These are phyloP conservation scores for Stictocephala bisonia DNA, from an alignment of 2,888 invertebrate species.

Conservation along the genomic window DNA sequence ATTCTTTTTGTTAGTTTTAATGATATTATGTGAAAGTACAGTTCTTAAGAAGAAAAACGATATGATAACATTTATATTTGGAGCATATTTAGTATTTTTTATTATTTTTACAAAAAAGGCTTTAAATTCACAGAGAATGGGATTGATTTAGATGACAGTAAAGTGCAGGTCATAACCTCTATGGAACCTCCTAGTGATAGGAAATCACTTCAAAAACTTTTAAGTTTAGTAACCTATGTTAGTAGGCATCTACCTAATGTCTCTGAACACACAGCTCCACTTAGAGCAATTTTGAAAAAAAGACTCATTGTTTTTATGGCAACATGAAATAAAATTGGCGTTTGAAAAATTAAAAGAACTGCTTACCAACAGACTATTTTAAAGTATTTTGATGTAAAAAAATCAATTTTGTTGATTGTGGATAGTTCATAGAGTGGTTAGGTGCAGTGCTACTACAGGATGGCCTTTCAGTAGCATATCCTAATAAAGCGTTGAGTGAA, in stretches of 20 bases:
- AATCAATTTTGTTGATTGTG: background rate
- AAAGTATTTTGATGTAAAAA: constrained; percentile 25
- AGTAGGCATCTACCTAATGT: constrained; percentile 58
- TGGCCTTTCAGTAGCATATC: constrained; percentile 22
- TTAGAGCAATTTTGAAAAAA: constrained; percentile 54
- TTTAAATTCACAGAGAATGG: constrained; percentile 12
- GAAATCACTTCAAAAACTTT: constrained; percentile 57
- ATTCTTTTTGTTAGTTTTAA: too few relatives aligned
- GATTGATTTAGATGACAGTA: constrained; percentile 30
- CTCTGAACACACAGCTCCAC: constrained; percentile 50
- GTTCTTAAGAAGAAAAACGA: background rate
- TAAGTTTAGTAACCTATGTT: constrained; percentile 60
- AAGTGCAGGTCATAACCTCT: constrained; percentile 54
- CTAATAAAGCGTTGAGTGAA: constrained; percentile 8
- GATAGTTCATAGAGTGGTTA: constrained; percentile 2
- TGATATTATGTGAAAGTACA: background rate
- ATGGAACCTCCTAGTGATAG: constrained; percentile 56
- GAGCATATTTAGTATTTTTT: too few relatives aligned
- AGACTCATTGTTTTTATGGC: too few relatives aligned
- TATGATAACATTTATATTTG: too few relatives aligned
- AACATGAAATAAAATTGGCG: constrained; percentile 14
- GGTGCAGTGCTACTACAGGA: constrained; percentile 9
- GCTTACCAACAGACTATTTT: constrained; percentile 3
- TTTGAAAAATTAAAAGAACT: constrained; percentile 47
- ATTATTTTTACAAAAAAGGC: background rate